phyloP scores from a whole-genome alignment of 2,797 vertebrate genomes.

The Betta splendens region DNA sequence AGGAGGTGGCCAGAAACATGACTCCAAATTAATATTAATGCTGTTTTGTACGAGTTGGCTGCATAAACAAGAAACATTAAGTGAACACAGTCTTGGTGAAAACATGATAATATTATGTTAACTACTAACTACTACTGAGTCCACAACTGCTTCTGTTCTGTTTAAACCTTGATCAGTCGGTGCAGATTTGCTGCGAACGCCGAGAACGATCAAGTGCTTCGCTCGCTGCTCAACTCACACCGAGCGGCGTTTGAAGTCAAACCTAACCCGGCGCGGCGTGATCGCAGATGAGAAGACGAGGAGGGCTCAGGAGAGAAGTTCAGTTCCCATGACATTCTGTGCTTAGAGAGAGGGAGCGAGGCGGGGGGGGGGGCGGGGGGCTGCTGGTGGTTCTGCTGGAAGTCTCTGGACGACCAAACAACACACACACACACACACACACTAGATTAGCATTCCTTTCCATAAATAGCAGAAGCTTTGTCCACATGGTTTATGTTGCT shows the following conservation, averaged over 20 bases:
- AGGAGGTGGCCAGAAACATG: no score
- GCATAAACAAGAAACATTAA: no score
- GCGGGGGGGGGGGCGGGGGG: conserved; percentile 16
- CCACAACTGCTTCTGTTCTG: no score
- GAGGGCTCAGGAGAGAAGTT: conserved; percentile 48
- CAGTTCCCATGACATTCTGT: conserved; percentile 73
- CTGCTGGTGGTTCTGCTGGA: conserved; percentile 44
- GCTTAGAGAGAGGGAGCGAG: conserved; percentile 35
- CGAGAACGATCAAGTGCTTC: conserved; percentile 8
- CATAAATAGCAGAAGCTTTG: conserved; percentile 69
- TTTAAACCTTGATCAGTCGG: conserved; percentile 18
- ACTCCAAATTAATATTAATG: no score
- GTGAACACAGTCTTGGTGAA: no score
- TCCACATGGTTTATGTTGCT: conserved; percentile 66
- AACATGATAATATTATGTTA: no score
- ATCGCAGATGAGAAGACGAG: conserved; percentile 32
- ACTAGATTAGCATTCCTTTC: conserved; percentile 49
- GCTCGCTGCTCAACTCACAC: conserved; percentile 6
- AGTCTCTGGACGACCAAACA: conserved; percentile 60
- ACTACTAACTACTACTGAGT: no score
- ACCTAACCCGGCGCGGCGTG: conserved; percentile 40
- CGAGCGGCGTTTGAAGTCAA: conserved; percentile 37
- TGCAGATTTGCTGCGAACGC: conserved; percentile 10
- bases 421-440: conserved; percentile 31
- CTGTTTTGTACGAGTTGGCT: no score